Evolutionary conservation across 2,797 vertebrate genomes (phyloP).

Genomic region (Sebastes kiyomatsui): DNA sequence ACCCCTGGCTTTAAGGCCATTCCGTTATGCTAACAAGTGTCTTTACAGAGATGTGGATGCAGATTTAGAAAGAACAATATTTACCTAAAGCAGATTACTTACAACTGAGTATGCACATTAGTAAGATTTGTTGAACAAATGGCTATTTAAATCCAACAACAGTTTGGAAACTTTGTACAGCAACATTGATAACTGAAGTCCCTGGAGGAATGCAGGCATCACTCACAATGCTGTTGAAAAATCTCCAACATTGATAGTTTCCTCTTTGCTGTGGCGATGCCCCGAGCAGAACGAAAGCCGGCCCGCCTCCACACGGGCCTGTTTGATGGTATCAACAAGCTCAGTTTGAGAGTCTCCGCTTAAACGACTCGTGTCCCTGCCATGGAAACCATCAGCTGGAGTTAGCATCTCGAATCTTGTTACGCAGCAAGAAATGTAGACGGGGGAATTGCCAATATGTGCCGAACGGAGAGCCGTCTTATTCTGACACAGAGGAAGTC

Average conservation of each 20-base stretch:
- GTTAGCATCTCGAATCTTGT: conserved; percentile 6
- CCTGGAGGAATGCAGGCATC: neutral
- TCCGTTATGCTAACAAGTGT: neutral
- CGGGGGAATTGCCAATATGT: neutral
- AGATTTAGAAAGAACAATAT: neutral
- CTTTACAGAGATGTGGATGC: neutral
- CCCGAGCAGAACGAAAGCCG: neutral
- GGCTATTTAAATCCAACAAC: neutral
- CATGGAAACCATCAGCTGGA: conserved; percentile 14
- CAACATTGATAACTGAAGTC: neutral
- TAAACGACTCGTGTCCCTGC: neutral
- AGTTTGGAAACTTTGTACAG: neutral
- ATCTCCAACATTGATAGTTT: neutral
- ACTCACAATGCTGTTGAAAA: neutral
- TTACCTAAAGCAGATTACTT: neutral
- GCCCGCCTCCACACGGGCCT: neutral
- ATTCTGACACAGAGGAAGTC: neutral
- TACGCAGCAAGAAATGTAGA: neutral
- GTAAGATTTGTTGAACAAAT: neutral
- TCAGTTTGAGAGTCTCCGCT: neutral
- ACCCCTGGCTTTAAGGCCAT: neutral
- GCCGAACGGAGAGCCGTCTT: neutral
- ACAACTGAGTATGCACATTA: neutral
- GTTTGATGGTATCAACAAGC: conserved; percentile 30
- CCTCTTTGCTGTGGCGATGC: neutral